Evolutionary conservation across 92 coral and sea anemone species (phyloP), one percentile per base, ranked within the genome.

Genomic region (Actinernus sp.): DNA sequence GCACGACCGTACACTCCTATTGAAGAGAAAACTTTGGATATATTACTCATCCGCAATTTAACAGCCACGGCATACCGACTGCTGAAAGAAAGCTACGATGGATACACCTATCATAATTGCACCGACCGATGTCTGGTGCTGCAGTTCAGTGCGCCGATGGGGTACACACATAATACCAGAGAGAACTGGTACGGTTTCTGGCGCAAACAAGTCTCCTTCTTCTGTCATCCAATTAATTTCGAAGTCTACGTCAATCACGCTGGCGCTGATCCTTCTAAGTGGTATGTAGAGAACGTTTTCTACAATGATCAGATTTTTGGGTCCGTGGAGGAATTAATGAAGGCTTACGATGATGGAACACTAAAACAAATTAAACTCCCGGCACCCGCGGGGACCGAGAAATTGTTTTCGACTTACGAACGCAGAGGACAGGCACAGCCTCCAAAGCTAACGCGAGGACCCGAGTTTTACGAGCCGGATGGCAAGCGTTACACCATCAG

Each of bases 401-500:
- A 79, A 19, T 22, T 56, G 38, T 83, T 82, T 45, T 87, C 90
- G 13, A 70, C 88, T 5, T 83, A 71, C 24, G 79, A 68, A 2
- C 68, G 73, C 38, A 84, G 93, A 19, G 97, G 93, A 47, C 43
- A 64, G 51, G 55, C 79, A 16, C 70, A 69, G 45, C 84, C 92
- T 4, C 55, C 71, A 26, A 78, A 74, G 43, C 79, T 91, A 4
- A 29, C 60, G 43, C 94, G 85, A n/a, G 85, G 84, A 1, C 97
- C 97, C 21, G 70, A 78, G 41, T 26, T 83, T 73, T 88, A 73
- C 79, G 95, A 92, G 73, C 97, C 97, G 4, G 97, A 83, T 64
- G 97, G 95, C 10, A 84, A 74, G 58, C 79, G 97, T 41, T 92
- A 83, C 53, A 67, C 78, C 28, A 81, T 76, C 49, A 58, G 79